phyloP scores from a whole-genome alignment of 2,797 vertebrate species.

The Spatula clypeata region DNA sequence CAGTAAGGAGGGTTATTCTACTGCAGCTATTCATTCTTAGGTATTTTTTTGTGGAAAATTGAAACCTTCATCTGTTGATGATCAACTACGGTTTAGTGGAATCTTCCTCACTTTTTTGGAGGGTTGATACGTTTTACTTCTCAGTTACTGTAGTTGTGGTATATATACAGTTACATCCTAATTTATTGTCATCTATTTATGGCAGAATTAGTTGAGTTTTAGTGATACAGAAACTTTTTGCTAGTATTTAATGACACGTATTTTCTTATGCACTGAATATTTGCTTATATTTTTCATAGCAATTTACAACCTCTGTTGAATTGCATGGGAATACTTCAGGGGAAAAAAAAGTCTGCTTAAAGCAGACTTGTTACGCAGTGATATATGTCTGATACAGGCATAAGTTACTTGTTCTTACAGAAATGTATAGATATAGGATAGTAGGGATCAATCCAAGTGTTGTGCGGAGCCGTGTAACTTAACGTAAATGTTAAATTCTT shows the following conservation, averaged over 20 bases:
- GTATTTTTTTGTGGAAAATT: neutral
- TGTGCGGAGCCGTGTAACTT: neutral
- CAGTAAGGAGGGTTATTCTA: neutral
- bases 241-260: neutral
- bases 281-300: neutral
- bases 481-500: neutral
- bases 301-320: neutral
- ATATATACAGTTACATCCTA: neutral
- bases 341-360: neutral
- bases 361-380: neutral
- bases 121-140: neutral
- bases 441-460: neutral
- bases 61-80: neutral
- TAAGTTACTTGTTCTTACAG: neutral
- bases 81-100: neutral
- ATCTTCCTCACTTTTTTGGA: neutral
- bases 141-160: neutral
- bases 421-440: neutral
- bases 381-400: neutral
- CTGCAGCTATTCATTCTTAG: neutral
- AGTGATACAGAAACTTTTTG: neutral
- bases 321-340: neutral
- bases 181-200: neutral
- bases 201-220: rapidly evolving
- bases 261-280: neutral